Evolutionary conservation across 2,888 invertebrate species (phyloP).

Genomic region (Chymomyza amoena): DNA sequence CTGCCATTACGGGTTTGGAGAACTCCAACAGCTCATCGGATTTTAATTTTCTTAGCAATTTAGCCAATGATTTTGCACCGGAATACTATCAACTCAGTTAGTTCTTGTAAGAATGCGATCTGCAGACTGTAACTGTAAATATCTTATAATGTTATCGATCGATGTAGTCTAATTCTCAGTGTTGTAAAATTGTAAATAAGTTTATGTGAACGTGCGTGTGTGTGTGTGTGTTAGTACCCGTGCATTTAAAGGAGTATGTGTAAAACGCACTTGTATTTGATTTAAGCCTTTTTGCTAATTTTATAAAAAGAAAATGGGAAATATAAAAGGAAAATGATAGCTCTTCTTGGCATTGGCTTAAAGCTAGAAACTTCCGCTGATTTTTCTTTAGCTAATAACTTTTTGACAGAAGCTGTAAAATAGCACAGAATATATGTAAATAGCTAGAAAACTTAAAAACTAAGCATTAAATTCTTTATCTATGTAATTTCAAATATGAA

Average conservation of each 20-base stretch:
- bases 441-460: neutral
- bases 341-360: neutral
- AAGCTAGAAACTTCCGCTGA: neutral
- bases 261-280: neutral
- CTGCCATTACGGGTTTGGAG: constrained; percentile 84
- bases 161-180: constrained; percentile 39
- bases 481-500: constrained; percentile 31
- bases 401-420: neutral
- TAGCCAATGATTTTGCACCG: constrained; percentile 95
- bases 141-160: constrained; percentile 25
- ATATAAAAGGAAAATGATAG: neutral
- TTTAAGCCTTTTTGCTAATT: neutral
- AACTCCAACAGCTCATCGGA: constrained; percentile 96
- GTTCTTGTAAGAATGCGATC: constrained; percentile 63
- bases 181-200: constrained; percentile 49
- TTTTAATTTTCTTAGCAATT: constrained; percentile 94
- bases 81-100: constrained; percentile 87
- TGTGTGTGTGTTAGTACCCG: constrained; percentile 1
- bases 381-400: neutral
- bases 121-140: constrained; percentile 42
- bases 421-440: neutral
- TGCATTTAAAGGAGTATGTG: constrained; percentile 2
- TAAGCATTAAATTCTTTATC: constrained; percentile 26
- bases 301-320: neutral
- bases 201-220: constrained; percentile 15